Evolutionary conservation across 2,797 vertebrate species (phyloP), one percentile per base, ranked within the genome.

Genomic region (Perodicticus potto): DNA sequence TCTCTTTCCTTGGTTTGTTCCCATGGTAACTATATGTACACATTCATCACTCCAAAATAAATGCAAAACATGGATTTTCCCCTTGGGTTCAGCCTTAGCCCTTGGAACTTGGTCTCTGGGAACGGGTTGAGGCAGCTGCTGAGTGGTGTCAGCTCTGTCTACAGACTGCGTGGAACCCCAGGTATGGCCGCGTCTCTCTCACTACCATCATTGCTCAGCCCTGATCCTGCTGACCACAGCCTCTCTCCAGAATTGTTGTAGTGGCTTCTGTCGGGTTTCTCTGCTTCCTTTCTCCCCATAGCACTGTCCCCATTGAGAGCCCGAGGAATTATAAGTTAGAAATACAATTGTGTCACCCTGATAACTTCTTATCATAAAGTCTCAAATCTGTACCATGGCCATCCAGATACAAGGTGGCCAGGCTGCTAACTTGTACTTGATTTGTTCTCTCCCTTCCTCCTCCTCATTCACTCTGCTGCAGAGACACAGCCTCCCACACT

Each of bases 81-180:
- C 5, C 29, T 25, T 37, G 25, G 57, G 61, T 34, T 82, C 16
- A 10, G 69, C 25, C 84, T 70, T 43, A 61, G 70, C 4, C 8
- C 2, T 19, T 53, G 43, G 83, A 43, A 34, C 32, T 40, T 53
- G 45, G 37, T 49, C 32, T 70, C 22, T 3, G 73, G 57, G 37
- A 59, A 3, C 1, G 55, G 55, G 11, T 14, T 1, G 29, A 76
- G 86, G 61, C 63, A 77, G 29, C 14, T 73, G 10, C 11, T 70
- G 89, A 23, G 29, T 40, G 32, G 49, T 0, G 0, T 13, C 1
- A 0, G 25, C 65, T 43, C 55, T 34, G 7, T 37, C 45, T 70
- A 72, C 37, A 23, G 63, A 80, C 61, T 13, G n/a, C 4, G 4
- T 3, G 16, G 5, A 3, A 5, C 29, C 81, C 37, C 37, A 14